These are phyloP conservation scores for Campodea augens DNA, from an alignment of 1,140 invertebrate genomes.

Conservation along the genomic window DNA sequence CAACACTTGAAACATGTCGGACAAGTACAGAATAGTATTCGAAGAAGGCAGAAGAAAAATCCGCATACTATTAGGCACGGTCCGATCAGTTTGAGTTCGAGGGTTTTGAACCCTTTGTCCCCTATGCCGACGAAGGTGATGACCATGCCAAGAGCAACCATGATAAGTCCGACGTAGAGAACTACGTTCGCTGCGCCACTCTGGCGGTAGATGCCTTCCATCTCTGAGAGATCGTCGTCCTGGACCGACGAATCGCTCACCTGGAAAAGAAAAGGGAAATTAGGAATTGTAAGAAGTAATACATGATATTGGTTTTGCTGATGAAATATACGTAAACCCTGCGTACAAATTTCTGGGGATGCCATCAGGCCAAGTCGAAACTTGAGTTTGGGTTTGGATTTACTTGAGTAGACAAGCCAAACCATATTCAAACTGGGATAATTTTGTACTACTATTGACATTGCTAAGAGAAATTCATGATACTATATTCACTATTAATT, in stretches of 20 bases:
- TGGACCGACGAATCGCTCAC: slow-evolving; percentile 53
- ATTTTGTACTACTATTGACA: too few species aligned
- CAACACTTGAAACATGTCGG: slow-evolving; percentile 11
- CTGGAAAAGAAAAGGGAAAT: slow-evolving; percentile 25
- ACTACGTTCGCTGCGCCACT: slow-evolving; percentile 51
- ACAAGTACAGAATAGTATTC: slow-evolving; percentile 17
- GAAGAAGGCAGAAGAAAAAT: slow-evolving; percentile 15
- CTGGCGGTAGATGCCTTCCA: slow-evolving; percentile 30
- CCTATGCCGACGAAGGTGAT: slow-evolving; percentile 75
- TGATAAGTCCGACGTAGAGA: slow-evolving; percentile 64
- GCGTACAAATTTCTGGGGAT: too few species aligned
- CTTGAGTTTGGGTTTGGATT: too few species aligned
- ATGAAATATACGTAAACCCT: too few species aligned
- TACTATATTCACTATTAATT: too few species aligned
- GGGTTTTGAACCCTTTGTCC: slow-evolving; percentile 72
- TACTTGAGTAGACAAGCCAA: too few species aligned
- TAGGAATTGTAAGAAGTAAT: too few species aligned
- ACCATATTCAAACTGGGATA: too few species aligned
- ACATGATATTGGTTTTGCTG: too few species aligned
- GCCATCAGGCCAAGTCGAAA: too few species aligned
- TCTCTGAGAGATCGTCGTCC: slow-evolving; percentile 43
- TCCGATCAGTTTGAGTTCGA: slow-evolving; percentile 60
- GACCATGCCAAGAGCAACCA: slow-evolving; percentile 56
- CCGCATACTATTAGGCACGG: slow-evolving; percentile 44
- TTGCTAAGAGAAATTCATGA: too few species aligned